Evolutionary conservation across 2,888 invertebrate species (phyloP), one percentile per base, ranked within the genome.

Genomic region (Dinocampus coccinellae): DNA sequence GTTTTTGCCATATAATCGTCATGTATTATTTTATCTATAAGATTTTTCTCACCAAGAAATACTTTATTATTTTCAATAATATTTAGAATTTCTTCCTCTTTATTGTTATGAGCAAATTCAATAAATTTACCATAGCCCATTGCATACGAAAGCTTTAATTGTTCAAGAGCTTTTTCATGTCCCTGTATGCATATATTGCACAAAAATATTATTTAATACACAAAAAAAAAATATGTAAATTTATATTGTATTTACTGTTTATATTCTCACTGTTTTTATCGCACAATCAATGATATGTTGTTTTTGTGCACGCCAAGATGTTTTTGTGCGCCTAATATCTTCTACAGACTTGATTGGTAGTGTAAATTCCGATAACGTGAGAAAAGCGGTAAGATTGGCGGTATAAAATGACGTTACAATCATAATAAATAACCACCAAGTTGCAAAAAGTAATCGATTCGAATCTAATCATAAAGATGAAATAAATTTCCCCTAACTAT

Each of bases 381-480:
- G 89, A 83, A 96, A 96, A 13, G 96, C 96, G 0, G 96, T 96
- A 82, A 97, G 89, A 87, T 96, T 96, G 9, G 96, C 96, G 2
- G 96, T 97, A 87, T 97, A 97, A 87, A 96, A 96, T 11, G 96
- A 94, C 0, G 96, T 95, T 60, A 96, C 88, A 64, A 96, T 91
- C 42, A 95, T 94, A 78, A 96, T 95, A 85, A 95, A 96, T 73
- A 97, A 91, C 96, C 96, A 96, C 96, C 96, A 96, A 0, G 95
- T 95, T 10, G 95, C 95, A 86, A 96, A 96, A 9, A 96, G 89
- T 42, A 96, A 89, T 65, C 96, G 90, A 0, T 95, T 93, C 22
- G 95, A 93, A 87, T 95, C 96, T 96, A 11, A 90, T 88, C 77
- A 72, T 57, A 53, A 29, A 52, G 11, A 16, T 58, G n/a, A 33